phyloP scores from a whole-genome alignment of 2,797 vertebrate genomes.

The Scolopax rusticola region DNA sequence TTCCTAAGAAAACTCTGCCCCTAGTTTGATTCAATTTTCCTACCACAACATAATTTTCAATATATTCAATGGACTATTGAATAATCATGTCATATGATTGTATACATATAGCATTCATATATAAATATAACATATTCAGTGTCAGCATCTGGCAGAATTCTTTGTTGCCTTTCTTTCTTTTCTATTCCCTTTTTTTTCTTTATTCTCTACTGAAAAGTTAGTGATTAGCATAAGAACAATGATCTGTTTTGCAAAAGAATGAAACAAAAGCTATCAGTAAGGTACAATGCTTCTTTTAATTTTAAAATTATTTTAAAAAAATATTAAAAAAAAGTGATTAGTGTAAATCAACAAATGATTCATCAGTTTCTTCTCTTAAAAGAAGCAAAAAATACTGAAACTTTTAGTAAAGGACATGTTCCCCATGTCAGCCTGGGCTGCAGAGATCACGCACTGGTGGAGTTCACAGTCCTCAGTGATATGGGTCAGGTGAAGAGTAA shows the following conservation, averaged over 20 bases:
- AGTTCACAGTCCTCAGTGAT: neutral
- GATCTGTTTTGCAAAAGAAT: neutral
- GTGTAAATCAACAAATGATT: neutral
- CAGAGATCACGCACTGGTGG: neutral
- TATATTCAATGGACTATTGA: neutral
- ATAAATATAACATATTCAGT: neutral
- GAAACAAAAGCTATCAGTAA: neutral
- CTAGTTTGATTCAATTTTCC: neutral
- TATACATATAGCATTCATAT: neutral
- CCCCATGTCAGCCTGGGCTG: neutral
- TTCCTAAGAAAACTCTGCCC: neutral
- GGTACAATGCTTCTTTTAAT: neutral
- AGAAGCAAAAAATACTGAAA: neutral
- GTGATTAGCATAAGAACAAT: neutral
- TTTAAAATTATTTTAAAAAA: neutral
- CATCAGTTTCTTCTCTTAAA: neutral
- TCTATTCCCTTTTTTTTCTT: neutral
- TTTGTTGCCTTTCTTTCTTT: neutral
- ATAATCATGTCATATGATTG: neutral
- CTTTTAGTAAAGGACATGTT: neutral
- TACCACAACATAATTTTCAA: neutral
- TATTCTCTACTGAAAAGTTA: neutral
- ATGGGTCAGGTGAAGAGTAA: neutral
- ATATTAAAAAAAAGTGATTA: neutral
- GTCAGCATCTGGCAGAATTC: neutral